Base-by-base conservation (phyloP, 2,113 vertebrate species). In the Platichthys flesus region DNA sequence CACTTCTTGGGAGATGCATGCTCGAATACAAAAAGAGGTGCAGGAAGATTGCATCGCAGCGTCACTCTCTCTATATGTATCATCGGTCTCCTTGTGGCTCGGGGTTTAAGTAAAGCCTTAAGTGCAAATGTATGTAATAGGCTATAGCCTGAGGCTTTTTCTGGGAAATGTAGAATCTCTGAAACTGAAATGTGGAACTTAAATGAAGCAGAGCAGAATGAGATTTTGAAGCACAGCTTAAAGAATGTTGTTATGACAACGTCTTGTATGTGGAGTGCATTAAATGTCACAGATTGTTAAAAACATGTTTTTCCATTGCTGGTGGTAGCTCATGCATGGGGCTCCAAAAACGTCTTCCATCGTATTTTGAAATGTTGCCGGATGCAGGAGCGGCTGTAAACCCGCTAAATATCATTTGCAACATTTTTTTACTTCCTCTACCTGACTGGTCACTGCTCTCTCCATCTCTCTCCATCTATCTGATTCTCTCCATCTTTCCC, bases 391-490 rank as follows among this genome's bases (percentile, higher is more conserved):
- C 13, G 9, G 45, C 35, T 51, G 8, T 65, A 65, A 74, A 70
- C 55, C 57, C 64, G 45, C 31, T 64, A 55, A 58, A 80, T 71
- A 62, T 63, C 14, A 62, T 76, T 66, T 82, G 73, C 63, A 63
- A 72, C 74, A 78, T 85, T 85, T 23, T 78, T 78, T 73, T 2
- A 79, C 71, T 86, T 57, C 78, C 60, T 90, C 81, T 82, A 85
- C 85, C 80, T 83, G 84, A 76, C 51, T 85, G 86, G 82, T 83
- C 79, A 26, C 75, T 51, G 56, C 67, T 64, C 45, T 49, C 66
- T 79, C 67, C 40, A 49, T 82, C 52, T 71, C 61, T 37, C 52
- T 67, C 81, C 71, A 68, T 74, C 71, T 68, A 64, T 75, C 71
- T 65, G 73, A 78, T 71, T 84, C n/a, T 45, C 60, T 67, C 66